Percentiles rank a stretch among this genome's conserved stretches.
These are phyloP conservation scores for Trichacis sp. DNA, from an alignment of 2,888 invertebrate genomes.

Conservation along the genomic window DNA sequence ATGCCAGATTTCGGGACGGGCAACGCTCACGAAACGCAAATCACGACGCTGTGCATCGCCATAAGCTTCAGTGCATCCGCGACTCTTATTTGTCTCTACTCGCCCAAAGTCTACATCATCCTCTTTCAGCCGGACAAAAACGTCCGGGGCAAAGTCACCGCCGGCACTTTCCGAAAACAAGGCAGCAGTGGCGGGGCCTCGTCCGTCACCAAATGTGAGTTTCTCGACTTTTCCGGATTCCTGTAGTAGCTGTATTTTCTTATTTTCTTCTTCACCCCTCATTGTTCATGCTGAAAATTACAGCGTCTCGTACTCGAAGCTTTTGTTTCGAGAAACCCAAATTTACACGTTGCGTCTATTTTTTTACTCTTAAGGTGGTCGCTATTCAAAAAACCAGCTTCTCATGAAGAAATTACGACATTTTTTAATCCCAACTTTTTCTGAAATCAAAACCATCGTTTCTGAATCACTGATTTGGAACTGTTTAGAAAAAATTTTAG, in stretches of 20 bases:
- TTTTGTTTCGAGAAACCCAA: no score
- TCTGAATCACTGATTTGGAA: no score
- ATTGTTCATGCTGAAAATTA: neutral
- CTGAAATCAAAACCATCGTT: no score
- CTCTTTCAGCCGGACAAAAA: conserved; percentile 81
- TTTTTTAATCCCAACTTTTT: no score
- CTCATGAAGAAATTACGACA: no score
- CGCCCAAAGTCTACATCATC: conserved; percentile 80
- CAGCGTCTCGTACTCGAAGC: neutral
- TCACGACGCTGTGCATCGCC: conserved; percentile 78
- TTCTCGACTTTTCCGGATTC: neutral
- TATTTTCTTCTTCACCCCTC: neutral
- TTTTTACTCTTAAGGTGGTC: no score
- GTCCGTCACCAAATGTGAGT: conserved; percentile 62
- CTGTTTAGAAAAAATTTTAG: no score
- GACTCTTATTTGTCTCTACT: conserved; percentile 78
- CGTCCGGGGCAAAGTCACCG: conserved; percentile 72
- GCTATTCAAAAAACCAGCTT: no score
- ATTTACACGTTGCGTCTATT: no score
- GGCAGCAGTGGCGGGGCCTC: conserved; percentile 62
- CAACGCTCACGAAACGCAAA: conserved; percentile 79
- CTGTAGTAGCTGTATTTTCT: neutral
- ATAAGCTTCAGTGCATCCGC: conserved; percentile 79
- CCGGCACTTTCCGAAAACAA: conserved; percentile 64
- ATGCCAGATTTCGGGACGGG: conserved; percentile 69